Evolutionary conservation across 1,140 invertebrate species (phyloP).

Genomic region (Chironomus striatipennis): DNA sequence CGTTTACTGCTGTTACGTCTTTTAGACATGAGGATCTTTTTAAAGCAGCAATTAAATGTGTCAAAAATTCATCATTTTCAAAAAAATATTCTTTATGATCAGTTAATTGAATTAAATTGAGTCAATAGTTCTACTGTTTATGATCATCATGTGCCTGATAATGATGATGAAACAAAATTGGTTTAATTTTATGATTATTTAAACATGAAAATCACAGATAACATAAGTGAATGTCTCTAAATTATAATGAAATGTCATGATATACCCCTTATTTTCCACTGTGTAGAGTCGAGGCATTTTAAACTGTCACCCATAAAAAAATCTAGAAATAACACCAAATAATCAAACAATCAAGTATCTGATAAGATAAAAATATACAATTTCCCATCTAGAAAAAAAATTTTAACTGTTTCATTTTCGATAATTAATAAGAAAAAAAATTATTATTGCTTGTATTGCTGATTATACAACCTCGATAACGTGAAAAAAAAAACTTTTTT

Average conservation of each 20-base stretch:
- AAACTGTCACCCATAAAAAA: too few relatives aligned
- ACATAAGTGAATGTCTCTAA: too few relatives aligned
- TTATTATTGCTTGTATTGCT: not conserved
- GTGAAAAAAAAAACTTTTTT: not conserved
- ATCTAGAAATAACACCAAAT: not conserved
- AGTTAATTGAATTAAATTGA: not conserved
- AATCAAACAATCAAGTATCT: not conserved
- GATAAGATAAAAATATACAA: not conserved
- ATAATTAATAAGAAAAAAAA: not conserved
- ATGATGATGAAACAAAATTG: too few relatives aligned
- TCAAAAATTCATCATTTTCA: conserved; percentile 5
- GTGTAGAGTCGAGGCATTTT: too few relatives aligned
- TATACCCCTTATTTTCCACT: too few relatives aligned
- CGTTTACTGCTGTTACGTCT: too few relatives aligned
- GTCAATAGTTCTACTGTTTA: not conserved
- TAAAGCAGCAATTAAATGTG: conserved; percentile 13
- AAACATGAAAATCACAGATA: too few relatives aligned
- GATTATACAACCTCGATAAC: not conserved
- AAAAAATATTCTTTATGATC: too few relatives aligned
- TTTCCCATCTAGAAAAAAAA: not conserved
- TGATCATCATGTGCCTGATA: not conserved
- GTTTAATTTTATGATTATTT: too few relatives aligned
- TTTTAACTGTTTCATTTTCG: conserved; percentile 14
- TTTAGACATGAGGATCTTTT: not conserved
- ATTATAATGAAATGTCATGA: too few relatives aligned